phyloP scores from a whole-genome alignment of 2,797 vertebrate species.

The Mormyrus hasselquistii region DNA sequence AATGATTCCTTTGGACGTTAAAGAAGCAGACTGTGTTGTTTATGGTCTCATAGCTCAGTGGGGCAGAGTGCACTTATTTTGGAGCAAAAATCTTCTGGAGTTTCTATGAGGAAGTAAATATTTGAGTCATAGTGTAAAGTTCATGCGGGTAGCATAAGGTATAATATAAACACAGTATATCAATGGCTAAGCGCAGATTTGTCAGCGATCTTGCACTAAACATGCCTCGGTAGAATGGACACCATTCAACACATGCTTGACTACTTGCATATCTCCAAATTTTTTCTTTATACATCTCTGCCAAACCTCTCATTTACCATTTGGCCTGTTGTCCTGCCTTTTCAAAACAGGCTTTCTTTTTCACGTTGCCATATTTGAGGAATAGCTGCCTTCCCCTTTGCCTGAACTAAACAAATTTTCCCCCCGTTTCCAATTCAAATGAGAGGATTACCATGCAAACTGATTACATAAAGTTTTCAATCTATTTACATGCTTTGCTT shows the following conservation, averaged over 20 bases:
- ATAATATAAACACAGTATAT: neutral
- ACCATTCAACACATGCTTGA: neutral
- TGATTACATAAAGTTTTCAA: constrained; percentile 13
- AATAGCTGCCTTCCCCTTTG: neutral
- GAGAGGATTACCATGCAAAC: constrained; percentile 5
- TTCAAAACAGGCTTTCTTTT: constrained; percentile 4
- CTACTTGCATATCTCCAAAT: neutral
- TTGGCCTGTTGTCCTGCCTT: constrained; percentile 11
- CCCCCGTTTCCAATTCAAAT: neutral
- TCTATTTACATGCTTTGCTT: neutral
- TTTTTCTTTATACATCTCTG: neutral
- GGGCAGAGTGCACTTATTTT: neutral
- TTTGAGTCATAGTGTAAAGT: neutral
- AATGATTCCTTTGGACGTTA: neutral
- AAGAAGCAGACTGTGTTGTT: neutral
- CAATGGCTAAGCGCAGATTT: neutral
- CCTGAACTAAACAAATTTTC: neutral
- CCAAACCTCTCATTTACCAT: constrained; percentile 19
- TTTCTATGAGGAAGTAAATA: neutral
- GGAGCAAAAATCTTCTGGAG: neutral
- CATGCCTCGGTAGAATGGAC: neutral
- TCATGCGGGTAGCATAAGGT: neutral
- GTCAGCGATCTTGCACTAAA: neutral
- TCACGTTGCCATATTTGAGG: neutral
- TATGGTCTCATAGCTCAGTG: neutral